phyloP scores from a whole-genome alignment of 2,888 invertebrate genomes.

The Teinopalpus imperialis region DNA sequence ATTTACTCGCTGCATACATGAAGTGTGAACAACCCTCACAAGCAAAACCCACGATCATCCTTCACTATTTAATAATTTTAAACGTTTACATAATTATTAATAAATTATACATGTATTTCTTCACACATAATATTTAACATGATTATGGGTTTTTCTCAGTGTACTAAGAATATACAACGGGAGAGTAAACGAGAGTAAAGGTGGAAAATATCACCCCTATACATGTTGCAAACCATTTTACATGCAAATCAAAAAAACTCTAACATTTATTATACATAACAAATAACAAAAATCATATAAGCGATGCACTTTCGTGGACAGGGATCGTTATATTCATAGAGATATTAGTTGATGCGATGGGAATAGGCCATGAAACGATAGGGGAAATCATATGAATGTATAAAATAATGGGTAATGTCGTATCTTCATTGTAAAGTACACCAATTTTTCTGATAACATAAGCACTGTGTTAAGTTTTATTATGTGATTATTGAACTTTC shows the following conservation, averaged over 20 bases:
- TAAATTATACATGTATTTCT: neutral
- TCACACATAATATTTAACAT: neutral
- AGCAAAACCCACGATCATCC: conserved; percentile 43
- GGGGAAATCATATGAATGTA: conserved; percentile 68
- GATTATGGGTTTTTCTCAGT: conserved; percentile 27
- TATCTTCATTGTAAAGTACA: conserved; percentile 24
- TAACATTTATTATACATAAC: conserved; percentile 64
- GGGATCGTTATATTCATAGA: conserved; percentile 39
- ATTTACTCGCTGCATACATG: no score
- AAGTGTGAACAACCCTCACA: conserved; percentile 30
- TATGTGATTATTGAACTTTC: neutral
- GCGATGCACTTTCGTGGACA: conserved; percentile 66
- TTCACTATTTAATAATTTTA: conserved; percentile 30
- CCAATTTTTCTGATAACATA: conserved; percentile 59
- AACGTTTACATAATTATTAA: conserved; percentile 29
- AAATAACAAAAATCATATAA: conserved; percentile 53
- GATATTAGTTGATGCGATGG: conserved; percentile 52
- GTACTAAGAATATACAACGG: conserved; percentile 53
- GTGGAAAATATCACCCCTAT: conserved; percentile 44
- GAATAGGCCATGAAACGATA: conserved; percentile 73
- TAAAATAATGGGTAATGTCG: conserved; percentile 51
- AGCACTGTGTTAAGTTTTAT: conserved; percentile 32
- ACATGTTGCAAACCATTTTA: conserved; percentile 76
- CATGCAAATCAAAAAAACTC: conserved; percentile 68
- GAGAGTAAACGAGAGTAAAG: conserved; percentile 33